Evolutionary conservation across 2,888 invertebrate genomes (phyloP).

Genomic region (Clunio marinus): DNA sequence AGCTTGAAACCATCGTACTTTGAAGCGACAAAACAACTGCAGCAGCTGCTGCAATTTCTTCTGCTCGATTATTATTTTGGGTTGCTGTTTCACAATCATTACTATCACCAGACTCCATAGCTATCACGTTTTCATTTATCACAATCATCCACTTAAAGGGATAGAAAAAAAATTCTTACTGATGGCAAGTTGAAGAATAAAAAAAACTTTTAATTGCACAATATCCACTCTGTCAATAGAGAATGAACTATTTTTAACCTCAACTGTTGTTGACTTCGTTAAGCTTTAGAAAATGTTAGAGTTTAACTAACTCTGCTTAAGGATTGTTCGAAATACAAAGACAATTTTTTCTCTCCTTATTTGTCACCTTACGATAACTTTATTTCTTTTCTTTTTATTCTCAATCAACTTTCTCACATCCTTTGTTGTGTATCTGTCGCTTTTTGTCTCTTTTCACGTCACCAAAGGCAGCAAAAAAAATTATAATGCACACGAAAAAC

Average conservation of each 20-base stretch:
- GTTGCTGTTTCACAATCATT: conserved; percentile 41
- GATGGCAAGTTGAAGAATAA: background rate
- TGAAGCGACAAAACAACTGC: conserved; percentile 76
- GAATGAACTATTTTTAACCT: too few relatives aligned
- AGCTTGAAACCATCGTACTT: conserved; percentile 77
- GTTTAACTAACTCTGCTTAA: too few relatives aligned
- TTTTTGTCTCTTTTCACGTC: background rate
- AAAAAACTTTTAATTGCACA: background rate
- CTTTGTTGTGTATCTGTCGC: conserved; percentile 3
- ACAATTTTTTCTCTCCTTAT: conserved; percentile 14
- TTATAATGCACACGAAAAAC: background rate
- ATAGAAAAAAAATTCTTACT: background rate
- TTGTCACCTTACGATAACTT: conserved; percentile 5
- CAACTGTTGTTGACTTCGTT: too few relatives aligned
- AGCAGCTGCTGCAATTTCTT: conserved; percentile 58
- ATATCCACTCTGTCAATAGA: background rate
- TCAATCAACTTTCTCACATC: conserved; percentile 28
- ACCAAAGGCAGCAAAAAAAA: background rate
- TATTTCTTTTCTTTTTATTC: conserved; percentile 2
- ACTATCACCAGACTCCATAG: conserved; percentile 47
- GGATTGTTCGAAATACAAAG: background rate
- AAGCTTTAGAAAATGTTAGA: too few relatives aligned
- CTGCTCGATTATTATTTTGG: conserved; percentile 48
- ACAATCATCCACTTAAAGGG: conserved; percentile 28
- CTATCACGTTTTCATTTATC: conserved; percentile 42